Percentiles rank a stretch among this genome's conserved stretches.
phyloP scores from a whole-genome alignment of 1,140 invertebrate genomes.

The Drosophila hydei region DNA sequence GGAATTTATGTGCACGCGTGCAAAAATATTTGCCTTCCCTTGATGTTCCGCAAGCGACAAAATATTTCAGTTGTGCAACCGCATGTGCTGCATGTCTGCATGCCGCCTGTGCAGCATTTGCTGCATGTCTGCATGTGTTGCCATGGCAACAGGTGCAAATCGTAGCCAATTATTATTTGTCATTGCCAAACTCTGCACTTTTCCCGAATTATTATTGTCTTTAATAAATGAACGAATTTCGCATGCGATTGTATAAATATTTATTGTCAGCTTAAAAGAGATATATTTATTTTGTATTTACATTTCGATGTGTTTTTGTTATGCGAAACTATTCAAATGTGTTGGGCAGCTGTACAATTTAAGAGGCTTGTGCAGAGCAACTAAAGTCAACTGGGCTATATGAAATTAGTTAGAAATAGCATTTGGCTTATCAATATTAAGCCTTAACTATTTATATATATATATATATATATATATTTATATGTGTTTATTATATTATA shows the following conservation, averaged over 20 bases:
- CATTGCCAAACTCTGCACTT: not conserved
- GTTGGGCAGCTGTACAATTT: too few relatives aligned
- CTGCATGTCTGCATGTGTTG: constrained; percentile 19
- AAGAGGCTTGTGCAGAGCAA: too few relatives aligned
- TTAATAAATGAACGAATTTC: not conserved
- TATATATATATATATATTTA: too few relatives aligned
- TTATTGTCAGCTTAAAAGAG: not conserved
- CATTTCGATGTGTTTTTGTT: too few relatives aligned
- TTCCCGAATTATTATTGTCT: not conserved
- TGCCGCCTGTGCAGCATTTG: not conserved
- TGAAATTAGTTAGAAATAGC: too few relatives aligned
- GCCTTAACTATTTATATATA: too few relatives aligned
- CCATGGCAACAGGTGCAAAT: constrained; percentile 56
- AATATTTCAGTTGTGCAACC: constrained; percentile 28
- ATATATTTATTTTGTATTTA: not conserved
- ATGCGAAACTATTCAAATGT: too few relatives aligned
- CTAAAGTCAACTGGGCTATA: too few relatives aligned
- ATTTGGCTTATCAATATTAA: too few relatives aligned
- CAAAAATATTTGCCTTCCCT: constrained; percentile 16
- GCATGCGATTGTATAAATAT: not conserved
- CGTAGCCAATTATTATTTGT: not conserved
- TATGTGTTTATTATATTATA: too few relatives aligned
- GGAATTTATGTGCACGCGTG: constrained; percentile 61
- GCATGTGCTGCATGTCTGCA: not conserved
- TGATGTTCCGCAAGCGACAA: constrained; percentile 20